A percentile compares a stretch with the other conserved stretches of the same genome.
Conservation (phyloP, 1,140 invertebrate genomes). For the Lepeophtheirus salmonis region DNA sequence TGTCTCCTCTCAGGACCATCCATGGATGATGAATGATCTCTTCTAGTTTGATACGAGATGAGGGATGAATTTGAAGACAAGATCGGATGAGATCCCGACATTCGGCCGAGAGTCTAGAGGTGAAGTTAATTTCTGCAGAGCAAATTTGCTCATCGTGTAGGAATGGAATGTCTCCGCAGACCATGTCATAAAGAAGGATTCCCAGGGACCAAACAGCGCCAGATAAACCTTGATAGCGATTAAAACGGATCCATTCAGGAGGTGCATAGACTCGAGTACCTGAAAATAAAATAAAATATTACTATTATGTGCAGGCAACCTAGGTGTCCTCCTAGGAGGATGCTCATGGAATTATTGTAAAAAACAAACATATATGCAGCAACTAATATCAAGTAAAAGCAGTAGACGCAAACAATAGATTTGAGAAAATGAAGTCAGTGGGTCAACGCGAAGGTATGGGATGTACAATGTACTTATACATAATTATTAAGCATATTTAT, state of each 20-base stretch:
- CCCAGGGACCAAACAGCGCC: constrained; percentile 49
- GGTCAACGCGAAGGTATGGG: too few species aligned
- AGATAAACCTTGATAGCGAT: constrained; percentile 38
- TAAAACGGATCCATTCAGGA: constrained; percentile 44
- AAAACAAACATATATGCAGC: too few species aligned
- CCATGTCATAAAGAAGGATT: constrained; percentile 47
- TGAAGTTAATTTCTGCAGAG: constrained; percentile 33
- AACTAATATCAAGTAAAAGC: too few species aligned
- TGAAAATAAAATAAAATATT: constrained; percentile 29
- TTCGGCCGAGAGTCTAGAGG: constrained; percentile 32
- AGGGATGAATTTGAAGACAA: constrained; percentile 36
- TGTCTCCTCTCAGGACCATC: constrained; percentile 22
- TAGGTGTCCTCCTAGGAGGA: too few species aligned
- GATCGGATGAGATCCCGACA: constrained; percentile 38
- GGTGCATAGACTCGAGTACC: constrained; percentile 46
- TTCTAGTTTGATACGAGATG: constrained; percentile 34
- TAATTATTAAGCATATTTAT: too few species aligned
- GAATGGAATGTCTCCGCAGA: constrained; percentile 50
- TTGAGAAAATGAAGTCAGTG: too few species aligned
- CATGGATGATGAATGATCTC: constrained; percentile 41
- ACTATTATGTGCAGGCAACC: too few species aligned
- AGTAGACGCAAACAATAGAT: too few species aligned
- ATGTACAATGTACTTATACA: too few species aligned
- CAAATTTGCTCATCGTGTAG: constrained; percentile 45
- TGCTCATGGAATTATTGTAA: too few species aligned